These are phyloP conservation scores for Habropoda laboriosa DNA, from an alignment of 1,140 invertebrate species.

Conservation along the genomic window DNA sequence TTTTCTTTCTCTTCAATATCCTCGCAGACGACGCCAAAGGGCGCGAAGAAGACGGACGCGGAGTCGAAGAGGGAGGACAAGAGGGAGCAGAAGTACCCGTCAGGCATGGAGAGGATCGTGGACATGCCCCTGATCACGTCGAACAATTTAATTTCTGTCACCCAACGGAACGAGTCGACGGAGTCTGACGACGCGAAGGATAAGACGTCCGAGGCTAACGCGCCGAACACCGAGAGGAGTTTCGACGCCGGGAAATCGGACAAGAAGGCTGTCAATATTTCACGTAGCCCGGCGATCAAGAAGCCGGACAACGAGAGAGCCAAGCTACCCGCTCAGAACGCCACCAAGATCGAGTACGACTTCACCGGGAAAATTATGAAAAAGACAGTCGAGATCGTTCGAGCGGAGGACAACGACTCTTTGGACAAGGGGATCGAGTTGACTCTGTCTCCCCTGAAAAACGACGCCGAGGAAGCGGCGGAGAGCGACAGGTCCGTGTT, in stretches of 20 bases:
- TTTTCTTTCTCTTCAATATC: not conserved
- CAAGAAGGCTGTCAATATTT: conserved; percentile 67
- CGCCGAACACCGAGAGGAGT: not conserved
- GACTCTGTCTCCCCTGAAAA: conserved; percentile 61
- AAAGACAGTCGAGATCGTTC: not conserved
- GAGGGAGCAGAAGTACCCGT: conserved; percentile 37
- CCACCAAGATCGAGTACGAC: conserved; percentile 22
- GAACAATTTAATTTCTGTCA: conserved; percentile 67
- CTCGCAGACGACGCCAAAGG: conserved; percentile 29
- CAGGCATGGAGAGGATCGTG: conserved; percentile 73
- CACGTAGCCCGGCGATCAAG: conserved; percentile 72
- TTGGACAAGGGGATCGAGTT: conserved; percentile 65
- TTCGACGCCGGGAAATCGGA: conserved; percentile 36
- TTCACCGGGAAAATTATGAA: not conserved
- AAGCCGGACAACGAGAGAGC: conserved; percentile 77
- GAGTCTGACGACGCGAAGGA: conserved; percentile 6
- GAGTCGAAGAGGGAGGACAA: conserved; percentile 42
- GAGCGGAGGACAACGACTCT: conserved; percentile 27
- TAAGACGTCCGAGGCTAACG: conserved; percentile 21
- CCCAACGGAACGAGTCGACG: conserved; percentile 55
- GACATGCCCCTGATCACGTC: conserved; percentile 80
- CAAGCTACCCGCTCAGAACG: conserved; percentile 56
- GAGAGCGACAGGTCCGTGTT: conserved; percentile 56
- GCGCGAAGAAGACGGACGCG: conserved; percentile 31
- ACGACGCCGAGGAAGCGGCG: conserved; percentile 60